A percentile compares a stretch with the other conserved stretches of the same genome.
Evolutionary conservation across 2,113 vertebrate genomes (phyloP).

Genomic region (mouse (Mus musculus)): GRCm39 chr8:105113001-105113500

Average conservation of each 20-base stretch:
- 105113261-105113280: slow-evolving; percentile 22
- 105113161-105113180: slow-evolving; percentile 59
- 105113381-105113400: neutral
- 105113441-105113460: neutral
- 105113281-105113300: neutral
- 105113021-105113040: slow-evolving; percentile 46
- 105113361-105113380: neutral
- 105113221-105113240: slow-evolving; percentile 54
- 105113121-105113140: slow-evolving; percentile 71
- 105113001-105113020: neutral
- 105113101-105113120: slow-evolving; percentile 41
- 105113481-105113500: neutral
- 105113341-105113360: neutral
- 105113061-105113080: slow-evolving; percentile 61
- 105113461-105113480: neutral
- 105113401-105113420: neutral
- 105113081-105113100: slow-evolving; percentile 55
- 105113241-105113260: slow-evolving; percentile 51
- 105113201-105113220: slow-evolving; percentile 61
- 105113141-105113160: slow-evolving; percentile 70
- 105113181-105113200: slow-evolving; percentile 56
- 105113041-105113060: slow-evolving; percentile 60
- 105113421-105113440: neutral
- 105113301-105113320: slow-evolving; percentile 41
- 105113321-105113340: slow-evolving; percentile 23